A percentile compares a stretch with the other conserved stretches of the same genome.
phyloP scores from a whole-genome alignment of 2,113 vertebrate species.

The Parotia lawesii region DNA sequence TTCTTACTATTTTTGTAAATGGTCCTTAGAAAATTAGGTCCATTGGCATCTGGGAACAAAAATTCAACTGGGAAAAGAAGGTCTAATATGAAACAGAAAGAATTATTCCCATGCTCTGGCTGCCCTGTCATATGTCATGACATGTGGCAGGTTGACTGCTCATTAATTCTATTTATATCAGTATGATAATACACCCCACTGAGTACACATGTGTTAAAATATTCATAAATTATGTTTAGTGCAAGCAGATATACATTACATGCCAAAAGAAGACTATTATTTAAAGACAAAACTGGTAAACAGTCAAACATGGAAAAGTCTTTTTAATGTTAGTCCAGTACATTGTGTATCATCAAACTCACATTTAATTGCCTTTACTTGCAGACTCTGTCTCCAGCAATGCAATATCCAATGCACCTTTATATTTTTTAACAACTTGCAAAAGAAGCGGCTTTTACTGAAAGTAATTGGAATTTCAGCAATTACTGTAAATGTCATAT shows the following conservation, averaged over 20 bases:
- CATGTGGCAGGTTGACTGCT: slow-evolving; percentile 90
- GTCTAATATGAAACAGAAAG: slow-evolving; percentile 68
- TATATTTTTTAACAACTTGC: slow-evolving; percentile 36
- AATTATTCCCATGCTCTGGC: slow-evolving; percentile 71
- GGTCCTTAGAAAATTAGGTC: slow-evolving; percentile 51
- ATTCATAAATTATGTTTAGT: slow-evolving; percentile 90
- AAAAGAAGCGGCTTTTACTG: slow-evolving; percentile 28
- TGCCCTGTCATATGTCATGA: slow-evolving; percentile 79
- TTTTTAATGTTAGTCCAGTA: slow-evolving; percentile 55
- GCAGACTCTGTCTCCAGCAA: background rate
- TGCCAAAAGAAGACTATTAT: slow-evolving; percentile 72
- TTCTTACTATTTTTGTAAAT: slow-evolving; percentile 51
- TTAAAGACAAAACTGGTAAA: slow-evolving; percentile 76
- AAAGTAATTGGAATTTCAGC: slow-evolving; percentile 49
- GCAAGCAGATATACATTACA: slow-evolving; percentile 75
- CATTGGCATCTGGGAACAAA: slow-evolving; percentile 60
- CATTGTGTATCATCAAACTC: slow-evolving; percentile 47
- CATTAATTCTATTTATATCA: slow-evolving; percentile 99
- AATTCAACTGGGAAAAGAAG: slow-evolving; percentile 55
- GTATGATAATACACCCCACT: slow-evolving; percentile 93
- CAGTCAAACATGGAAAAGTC: slow-evolving; percentile 57
- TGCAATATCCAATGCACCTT: background rate
- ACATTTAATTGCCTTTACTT: slow-evolving; percentile 53
- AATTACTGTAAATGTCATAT: slow-evolving; percentile 57
- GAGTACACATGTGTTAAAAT: slow-evolving; percentile 98